Evolutionary conservation across 2,113 vertebrate species (phyloP).

Genomic region (Sylvilagus bachmani): DNA sequence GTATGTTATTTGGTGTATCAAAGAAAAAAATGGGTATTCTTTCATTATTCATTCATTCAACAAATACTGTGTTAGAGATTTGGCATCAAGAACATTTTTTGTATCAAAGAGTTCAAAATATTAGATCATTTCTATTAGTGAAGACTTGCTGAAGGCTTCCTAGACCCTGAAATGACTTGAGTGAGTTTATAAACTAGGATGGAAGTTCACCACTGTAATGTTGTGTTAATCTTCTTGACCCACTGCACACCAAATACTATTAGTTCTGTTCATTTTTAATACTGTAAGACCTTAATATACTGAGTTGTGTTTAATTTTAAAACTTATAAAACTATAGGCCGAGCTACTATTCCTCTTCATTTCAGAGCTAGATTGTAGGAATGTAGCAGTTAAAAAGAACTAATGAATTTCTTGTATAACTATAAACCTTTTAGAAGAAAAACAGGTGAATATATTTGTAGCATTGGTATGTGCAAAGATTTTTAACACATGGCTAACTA

Average conservation of each 20-base stretch:
- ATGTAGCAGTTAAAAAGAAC: constrained; percentile 16
- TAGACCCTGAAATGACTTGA: not conserved
- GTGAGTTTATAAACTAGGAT: not conserved
- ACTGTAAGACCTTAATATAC: not conserved
- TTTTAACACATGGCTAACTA: not conserved
- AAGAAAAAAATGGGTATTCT: constrained; percentile 13
- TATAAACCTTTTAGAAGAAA: not conserved
- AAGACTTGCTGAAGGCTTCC: not conserved
- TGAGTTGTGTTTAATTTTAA: constrained; percentile 38
- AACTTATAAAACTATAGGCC: not conserved
- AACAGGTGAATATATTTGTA: not conserved
- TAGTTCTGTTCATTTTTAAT: constrained; percentile 23
- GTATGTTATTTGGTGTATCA: constrained; percentile 22
- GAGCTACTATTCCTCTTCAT: not conserved
- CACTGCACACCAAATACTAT: not conserved
- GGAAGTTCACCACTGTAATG: not conserved
- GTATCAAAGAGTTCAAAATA: not conserved
- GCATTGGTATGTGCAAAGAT: not conserved
- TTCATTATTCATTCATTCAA: constrained; percentile 17
- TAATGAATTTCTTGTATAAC: constrained; percentile 40
- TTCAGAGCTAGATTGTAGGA: constrained; percentile 43
- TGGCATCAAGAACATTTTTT: not conserved
- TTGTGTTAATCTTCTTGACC: not conserved
- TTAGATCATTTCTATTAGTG: not conserved
- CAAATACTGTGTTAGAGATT: not conserved